Evolutionary conservation across 2,888 invertebrate genomes (phyloP).

Genomic region (Seira sanloemensis): DNA sequence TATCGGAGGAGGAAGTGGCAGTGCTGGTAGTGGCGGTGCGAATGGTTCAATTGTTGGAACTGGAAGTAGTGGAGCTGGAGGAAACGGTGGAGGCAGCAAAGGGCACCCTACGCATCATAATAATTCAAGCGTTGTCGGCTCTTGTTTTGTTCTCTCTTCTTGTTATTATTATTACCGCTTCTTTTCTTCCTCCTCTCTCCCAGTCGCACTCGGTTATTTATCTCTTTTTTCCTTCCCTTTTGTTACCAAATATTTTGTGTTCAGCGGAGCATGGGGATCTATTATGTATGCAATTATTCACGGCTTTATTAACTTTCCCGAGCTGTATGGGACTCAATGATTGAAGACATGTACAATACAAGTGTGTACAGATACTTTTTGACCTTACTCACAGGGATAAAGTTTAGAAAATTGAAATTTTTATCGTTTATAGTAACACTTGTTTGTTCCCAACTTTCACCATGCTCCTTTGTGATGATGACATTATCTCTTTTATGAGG

Average conservation of each 20-base stretch:
- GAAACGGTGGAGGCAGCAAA: constrained; percentile 13
- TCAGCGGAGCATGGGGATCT: constrained; percentile 7
- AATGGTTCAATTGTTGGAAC: constrained; percentile 8
- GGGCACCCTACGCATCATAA: constrained; percentile 43
- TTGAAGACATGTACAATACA: not conserved
- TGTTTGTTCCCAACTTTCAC: constrained; percentile 21
- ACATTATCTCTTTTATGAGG: too few relatives aligned
- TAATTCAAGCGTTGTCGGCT: constrained; percentile 59
- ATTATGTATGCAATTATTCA: constrained; percentile 59
- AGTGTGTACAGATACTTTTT: too few relatives aligned
- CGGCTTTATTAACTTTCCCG: constrained; percentile 52
- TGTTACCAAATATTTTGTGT: constrained; percentile 6
- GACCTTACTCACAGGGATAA: too few relatives aligned
- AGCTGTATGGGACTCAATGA: not conserved
- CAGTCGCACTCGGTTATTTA: constrained; percentile 23
- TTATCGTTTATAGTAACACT: not conserved
- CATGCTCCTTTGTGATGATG: not conserved
- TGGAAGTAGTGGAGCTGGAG: not conserved
- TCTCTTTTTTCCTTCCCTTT: constrained; percentile 19
- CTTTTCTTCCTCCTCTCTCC: not conserved
- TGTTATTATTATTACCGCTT: too few relatives aligned
- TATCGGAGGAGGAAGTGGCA: constrained; percentile 20
- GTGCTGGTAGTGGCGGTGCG: not conserved
- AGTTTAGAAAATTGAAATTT: constrained; percentile 7
- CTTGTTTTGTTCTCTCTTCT: constrained; percentile 89